Evolutionary conservation across 2,797 vertebrate species (phyloP), one percentile per base, ranked within the genome.

Genomic region (Distichodus sexfasciatus): DNA sequence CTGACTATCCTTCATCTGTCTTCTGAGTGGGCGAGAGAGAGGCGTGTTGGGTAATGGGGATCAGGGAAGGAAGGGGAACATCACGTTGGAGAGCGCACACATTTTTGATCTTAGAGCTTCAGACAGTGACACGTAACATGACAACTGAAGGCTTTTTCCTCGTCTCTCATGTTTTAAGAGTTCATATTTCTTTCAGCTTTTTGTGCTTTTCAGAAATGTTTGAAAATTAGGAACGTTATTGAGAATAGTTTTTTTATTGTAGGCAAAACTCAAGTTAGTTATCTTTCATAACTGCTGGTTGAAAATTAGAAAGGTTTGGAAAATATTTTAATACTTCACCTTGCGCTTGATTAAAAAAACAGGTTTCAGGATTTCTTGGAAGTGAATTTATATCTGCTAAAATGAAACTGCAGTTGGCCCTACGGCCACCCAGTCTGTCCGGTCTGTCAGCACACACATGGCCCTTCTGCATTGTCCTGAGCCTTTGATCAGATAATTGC

Each of bases 401-500:
- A 66, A 76, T n/a, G 65, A 53, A 55, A 14, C 28, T 58, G 31
- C 60, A 48, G 26, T 83, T 80, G 21, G 71, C 69, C 59, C 58
- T 26, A 48, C 69, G 44, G 50, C 50, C 2, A 63, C 68, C 51
- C 60, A 50, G 51, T 69, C 59, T 65, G 54, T 73, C 76, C 82
- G 88, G 87, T 87, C 87, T 85, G 80, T 72, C 79, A 71, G 83
- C 36, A n/a, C n/a, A n/a, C 63, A 75, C 65, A 63, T 72, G 84
- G 84, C 80, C 80, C n/a, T 50, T 78, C 79, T 79, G 66, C 83
- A 75, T 80, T 65, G 38, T 82, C 72, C 59, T 77, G 71, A 74
- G 80, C 84, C 89, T 91, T 91, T 91, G 87, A 91, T 90, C 89
- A 86, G 85, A 85, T 90, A 91, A 90, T 91, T 90, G 85, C 89